These are phyloP conservation scores for Hydrophis major DNA, from an alignment of 2,797 vertebrate genomes.

Conservation along the genomic window DNA sequence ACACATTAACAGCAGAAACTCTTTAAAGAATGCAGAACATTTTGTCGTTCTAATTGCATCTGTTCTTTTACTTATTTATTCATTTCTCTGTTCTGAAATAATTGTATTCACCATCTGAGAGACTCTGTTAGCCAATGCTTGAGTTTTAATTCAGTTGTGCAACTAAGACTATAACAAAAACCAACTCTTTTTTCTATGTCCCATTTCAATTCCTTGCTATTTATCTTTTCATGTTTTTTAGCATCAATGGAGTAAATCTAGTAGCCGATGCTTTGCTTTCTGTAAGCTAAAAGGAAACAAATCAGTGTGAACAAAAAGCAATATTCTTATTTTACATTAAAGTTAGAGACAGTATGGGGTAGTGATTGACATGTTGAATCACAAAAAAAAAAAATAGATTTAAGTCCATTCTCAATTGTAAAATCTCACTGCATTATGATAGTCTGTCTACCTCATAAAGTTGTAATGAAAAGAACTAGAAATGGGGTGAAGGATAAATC, in stretches of 20 bases:
- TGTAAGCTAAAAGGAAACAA: not conserved
- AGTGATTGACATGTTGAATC: not conserved
- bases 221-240: not conserved
- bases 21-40: conserved; percentile 46
- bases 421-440: not conserved
- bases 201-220: not conserved
- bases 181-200: not conserved
- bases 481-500: not conserved
- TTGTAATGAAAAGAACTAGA: not conserved
- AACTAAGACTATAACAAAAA: not conserved
- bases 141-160: not conserved
- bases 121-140: not conserved
- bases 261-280: not conserved
- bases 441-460: not conserved
- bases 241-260: not conserved
- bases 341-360: not conserved
- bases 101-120: not conserved
- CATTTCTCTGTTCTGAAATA: not conserved
- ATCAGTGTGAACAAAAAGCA: not conserved
- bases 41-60: conserved; percentile 57
- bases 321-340: not conserved
- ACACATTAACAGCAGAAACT: conserved; percentile 44
- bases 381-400: not conserved
- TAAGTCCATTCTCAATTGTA: not conserved
- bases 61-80: conserved; percentile 3